Percentiles rank a stretch among this genome's conserved stretches.
Evolutionary conservation across 2,113 vertebrate genomes (phyloP).

Genomic region (Microtus oregoni): DNA sequence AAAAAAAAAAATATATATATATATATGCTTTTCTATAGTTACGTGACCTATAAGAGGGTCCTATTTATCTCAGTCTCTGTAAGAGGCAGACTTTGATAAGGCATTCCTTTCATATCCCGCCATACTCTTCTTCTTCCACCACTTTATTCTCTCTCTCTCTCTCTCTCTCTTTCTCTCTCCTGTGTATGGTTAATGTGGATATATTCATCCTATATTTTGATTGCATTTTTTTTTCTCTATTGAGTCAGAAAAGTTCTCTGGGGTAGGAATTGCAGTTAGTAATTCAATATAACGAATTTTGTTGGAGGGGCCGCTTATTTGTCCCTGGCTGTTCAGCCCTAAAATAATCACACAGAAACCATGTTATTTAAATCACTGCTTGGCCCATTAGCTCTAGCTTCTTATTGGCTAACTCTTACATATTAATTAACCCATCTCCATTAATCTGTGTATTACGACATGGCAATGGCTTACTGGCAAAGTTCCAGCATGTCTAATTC

Average conservation of each 20-base stretch:
- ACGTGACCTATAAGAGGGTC: not conserved
- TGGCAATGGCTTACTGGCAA: no score
- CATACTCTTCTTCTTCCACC: not conserved
- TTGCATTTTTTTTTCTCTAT: not conserved
- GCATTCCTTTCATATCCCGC: not conserved
- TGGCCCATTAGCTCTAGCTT: no score
- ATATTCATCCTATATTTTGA: not conserved
- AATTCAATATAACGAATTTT: not conserved
- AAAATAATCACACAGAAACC: no score
- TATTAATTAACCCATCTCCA: no score
- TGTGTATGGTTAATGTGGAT: not conserved
- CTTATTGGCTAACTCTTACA: no score
- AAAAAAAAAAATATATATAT: no score
- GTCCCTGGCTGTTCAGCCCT: no score
- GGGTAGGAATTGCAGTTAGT: not conserved
- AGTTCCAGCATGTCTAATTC: no score
- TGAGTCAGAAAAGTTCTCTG: not conserved
- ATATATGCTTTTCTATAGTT: not conserved
- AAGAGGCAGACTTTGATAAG: not conserved
- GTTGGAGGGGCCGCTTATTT: no score
- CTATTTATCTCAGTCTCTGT: not conserved
- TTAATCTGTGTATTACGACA: no score
- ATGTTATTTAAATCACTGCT: no score
- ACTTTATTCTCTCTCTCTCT: no score
- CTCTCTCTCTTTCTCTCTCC: fast-evolving